Evolutionary conservation across 2,797 vertebrate genomes (phyloP), one percentile per base, ranked within the genome.

Genomic region (Sphenopsis melanotis): DNA sequence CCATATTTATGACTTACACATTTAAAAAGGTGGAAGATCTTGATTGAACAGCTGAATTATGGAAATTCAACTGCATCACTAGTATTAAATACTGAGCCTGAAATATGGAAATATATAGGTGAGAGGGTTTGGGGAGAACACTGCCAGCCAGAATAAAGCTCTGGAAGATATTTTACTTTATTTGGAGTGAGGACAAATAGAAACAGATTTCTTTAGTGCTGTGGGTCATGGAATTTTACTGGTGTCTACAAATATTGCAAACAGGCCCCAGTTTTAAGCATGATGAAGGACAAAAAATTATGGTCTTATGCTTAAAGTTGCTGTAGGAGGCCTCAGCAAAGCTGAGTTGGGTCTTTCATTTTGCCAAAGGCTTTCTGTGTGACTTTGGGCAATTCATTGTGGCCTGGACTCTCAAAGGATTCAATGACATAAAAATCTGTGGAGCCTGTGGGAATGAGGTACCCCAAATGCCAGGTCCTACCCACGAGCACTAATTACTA

Each of bases 1-100:
- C 44, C 41, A 39, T 91, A 82, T 90, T 95, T 95, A 93, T 88
- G 87, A 82, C 61, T 78, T 79, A 76, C 32, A 82, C 50, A 49
- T 83, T 95, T 87, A 10, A 91, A 95, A 87, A 79, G 52, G 82
- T 88, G 88, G 60, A 85, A 36, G 69, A 85, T 81, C 90, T 83
- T 95, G 87, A 93, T 24, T 93, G 80, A 96, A 92, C 70, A 92
- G 61, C n/a, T 86, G 82, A 96, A 91, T 93, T 94, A 96, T 94
- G 83, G 92, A 94, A 94, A 93, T 91, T 41, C 59, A 90, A 65
- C 88, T 86, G 76, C 50, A 87, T 89, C n/a, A 49, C 36, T 70
- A 42, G 71, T 88, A 87, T 83, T 92, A 93, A 95, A 95, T 84
- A 85, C 59, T 12, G 14, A 82, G 14, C 27, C 29, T 83, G 57